Percentiles rank a stretch among this genome's conserved stretches.
Conservation (phyloP, 2,113 vertebrate genomes). For the Maylandia zebra region DNA sequence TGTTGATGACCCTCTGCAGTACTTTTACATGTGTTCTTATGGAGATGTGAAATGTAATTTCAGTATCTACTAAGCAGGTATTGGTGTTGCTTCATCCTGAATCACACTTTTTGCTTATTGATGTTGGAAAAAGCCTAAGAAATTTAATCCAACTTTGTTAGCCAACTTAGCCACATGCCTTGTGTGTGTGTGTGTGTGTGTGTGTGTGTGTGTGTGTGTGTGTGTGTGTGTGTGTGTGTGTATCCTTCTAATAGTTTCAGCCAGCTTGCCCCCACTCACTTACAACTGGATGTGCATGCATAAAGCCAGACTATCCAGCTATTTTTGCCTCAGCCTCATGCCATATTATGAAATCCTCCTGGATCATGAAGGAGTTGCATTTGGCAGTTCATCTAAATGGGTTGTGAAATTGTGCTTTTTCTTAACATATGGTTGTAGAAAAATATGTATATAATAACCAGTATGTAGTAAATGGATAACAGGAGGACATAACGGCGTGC, state of each 20-base stretch:
- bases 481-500: not conserved
- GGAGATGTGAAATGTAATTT: not conserved
- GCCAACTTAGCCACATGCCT: not conserved
- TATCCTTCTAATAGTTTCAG: not conserved
- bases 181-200: not conserved
- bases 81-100: not conserved
- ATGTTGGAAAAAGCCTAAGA: not conserved
- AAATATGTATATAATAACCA: not conserved
- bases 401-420: not conserved
- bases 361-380: not conserved
- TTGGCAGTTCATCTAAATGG: not conserved
- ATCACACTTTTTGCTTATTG: not conserved
- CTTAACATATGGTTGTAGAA: not conserved
- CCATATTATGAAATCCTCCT: not conserved
- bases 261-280: not conserved
- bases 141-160: not conserved
- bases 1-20: too few relatives aligned
- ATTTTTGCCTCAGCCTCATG: not conserved
- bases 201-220: too few relatives aligned
- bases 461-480: not conserved
- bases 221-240: not conserved
- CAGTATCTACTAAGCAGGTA: not conserved
- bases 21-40: constrained; percentile 2
- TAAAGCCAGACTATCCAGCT: not conserved
- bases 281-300: not conserved